phyloP scores from a whole-genome alignment of 2,113 vertebrate species.

The Varanus komodoensis region DNA sequence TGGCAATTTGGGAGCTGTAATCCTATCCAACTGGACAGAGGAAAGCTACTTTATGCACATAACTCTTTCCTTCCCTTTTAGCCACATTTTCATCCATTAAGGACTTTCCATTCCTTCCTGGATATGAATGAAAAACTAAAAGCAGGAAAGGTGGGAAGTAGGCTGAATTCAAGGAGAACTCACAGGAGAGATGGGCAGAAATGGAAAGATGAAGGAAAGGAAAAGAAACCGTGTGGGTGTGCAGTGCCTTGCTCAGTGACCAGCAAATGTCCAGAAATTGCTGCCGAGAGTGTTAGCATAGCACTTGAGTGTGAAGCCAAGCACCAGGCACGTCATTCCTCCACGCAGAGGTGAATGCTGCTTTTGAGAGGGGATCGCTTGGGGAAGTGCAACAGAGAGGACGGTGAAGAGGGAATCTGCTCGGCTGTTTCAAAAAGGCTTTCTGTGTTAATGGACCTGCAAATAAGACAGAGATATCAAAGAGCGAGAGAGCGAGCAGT shows the following conservation, averaged over 20 bases:
- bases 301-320: slow-evolving; percentile 42
- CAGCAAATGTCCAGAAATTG: slow-evolving; percentile 22
- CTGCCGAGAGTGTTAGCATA: slow-evolving; percentile 13
- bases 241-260: slow-evolving; percentile 1
- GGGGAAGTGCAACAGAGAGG: not conserved
- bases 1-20: not conserved
- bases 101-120: not conserved
- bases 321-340: slow-evolving; percentile 53
- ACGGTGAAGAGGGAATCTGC: slow-evolving; percentile 28
- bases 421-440: not conserved
- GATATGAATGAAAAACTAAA: not conserved
- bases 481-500: slow-evolving; percentile 1
- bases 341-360: not conserved
- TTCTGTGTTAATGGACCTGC: not conserved
- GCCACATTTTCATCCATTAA: not conserved
- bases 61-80: not conserved
- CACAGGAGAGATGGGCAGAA: not conserved
- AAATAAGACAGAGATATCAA: not conserved
- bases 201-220: not conserved
- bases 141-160: not conserved
- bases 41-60: too few relatives aligned
- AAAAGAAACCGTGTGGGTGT: not conserved
- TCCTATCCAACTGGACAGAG: too few relatives aligned
- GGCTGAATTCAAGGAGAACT: not conserved
- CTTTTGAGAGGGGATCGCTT: slow-evolving; percentile 5